A percentile compares a stretch with the other conserved stretches of the same genome.
Evolutionary conservation across 2,888 invertebrate species (phyloP).

Genomic region (Ganaspis brasiliensis): DNA sequence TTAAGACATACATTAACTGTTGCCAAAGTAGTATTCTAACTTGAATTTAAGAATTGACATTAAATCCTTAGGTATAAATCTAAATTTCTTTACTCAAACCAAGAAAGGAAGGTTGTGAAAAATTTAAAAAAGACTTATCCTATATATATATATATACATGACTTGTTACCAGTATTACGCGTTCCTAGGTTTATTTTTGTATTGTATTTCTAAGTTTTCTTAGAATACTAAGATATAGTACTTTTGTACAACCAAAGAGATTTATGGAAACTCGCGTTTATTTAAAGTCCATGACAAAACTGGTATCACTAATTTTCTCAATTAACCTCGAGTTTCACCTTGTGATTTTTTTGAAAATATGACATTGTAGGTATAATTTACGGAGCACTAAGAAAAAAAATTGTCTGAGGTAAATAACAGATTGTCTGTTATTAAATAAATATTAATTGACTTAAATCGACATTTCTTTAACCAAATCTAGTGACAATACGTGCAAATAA

Average conservation of each 20-base stretch:
- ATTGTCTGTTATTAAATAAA: no score
- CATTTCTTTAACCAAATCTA: no score
- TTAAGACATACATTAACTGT: not conserved
- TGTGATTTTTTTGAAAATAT: not conserved
- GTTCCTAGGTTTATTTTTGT: not conserved
- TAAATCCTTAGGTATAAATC: no score
- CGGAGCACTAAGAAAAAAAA: no score
- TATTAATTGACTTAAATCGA: no score
- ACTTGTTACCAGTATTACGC: slow-evolving; percentile 7
- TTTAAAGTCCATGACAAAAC: not conserved
- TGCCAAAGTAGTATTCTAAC: not conserved
- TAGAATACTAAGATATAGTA: slow-evolving; percentile 1
- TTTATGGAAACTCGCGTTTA: not conserved
- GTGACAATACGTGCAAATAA: no score
- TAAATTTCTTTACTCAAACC: no score
- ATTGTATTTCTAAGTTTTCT: not conserved
- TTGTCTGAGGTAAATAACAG: no score
- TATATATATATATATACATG: not conserved
- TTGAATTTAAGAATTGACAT: no score
- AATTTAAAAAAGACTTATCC: not conserved
- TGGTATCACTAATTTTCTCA: not conserved
- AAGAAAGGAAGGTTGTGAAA: not conserved
- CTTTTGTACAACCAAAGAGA: slow-evolving; percentile 5
- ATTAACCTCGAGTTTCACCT: not conserved
- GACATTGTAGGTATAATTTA: not conserved